Evolutionary conservation across 2,888 invertebrate species (phyloP).

Genomic region (Nesidiocoris tenuis): DNA sequence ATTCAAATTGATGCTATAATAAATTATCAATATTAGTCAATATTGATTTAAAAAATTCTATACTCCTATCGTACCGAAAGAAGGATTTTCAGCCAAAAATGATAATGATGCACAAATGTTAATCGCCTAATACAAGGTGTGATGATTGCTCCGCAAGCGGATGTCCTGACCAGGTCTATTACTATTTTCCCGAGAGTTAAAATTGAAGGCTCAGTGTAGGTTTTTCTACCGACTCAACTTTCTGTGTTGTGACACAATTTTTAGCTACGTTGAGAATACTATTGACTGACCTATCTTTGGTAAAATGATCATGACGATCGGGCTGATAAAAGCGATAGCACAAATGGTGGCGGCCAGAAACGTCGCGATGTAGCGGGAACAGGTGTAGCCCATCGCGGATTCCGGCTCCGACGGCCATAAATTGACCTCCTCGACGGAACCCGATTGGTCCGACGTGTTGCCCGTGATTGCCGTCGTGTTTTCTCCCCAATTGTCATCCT

Average conservation of each 20-base stretch:
- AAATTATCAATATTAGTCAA: too few species aligned
- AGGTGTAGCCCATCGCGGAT: constrained; percentile 69
- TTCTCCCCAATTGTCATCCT: constrained; percentile 99
- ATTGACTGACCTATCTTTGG: constrained; percentile 75
- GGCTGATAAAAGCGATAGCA: constrained; percentile 83
- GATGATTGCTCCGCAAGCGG: too few species aligned
- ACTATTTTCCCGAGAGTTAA: too few species aligned
- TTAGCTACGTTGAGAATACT: neutral
- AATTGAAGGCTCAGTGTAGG: too few species aligned
- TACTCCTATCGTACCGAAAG: too few species aligned
- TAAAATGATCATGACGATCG: constrained; percentile 90
- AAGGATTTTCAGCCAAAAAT: too few species aligned
- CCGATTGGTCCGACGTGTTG: constrained; percentile 93
- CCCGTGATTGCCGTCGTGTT: constrained; percentile 96
- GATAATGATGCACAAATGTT: too few species aligned
- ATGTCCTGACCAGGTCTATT: too few species aligned
- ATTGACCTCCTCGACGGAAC: constrained; percentile 87
- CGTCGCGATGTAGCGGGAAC: constrained; percentile 80
- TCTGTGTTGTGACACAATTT: too few species aligned
- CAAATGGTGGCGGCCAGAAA: constrained; percentile 76
- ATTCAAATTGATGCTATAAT: neutral
- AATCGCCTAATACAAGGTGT: too few species aligned
- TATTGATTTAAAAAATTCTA: too few species aligned
- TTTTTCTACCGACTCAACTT: too few species aligned
- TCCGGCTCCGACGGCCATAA: constrained; percentile 74